Evolutionary conservation across 2,888 invertebrate genomes (phyloP).

Genomic region (Trilocha varians): DNA sequence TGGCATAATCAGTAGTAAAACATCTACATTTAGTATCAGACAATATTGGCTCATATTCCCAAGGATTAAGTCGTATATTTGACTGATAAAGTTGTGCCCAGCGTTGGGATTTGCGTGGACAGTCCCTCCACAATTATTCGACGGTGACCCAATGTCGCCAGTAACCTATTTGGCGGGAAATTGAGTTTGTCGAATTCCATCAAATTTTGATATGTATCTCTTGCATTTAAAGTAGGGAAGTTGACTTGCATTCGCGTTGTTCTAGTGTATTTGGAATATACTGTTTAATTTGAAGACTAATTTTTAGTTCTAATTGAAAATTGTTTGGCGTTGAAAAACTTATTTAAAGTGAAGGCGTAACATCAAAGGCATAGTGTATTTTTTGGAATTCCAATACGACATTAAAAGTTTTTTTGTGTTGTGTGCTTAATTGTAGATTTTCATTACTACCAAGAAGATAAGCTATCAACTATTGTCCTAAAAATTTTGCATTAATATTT

Average conservation of each 20-base stretch:
- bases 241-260: background rate
- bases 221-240: conserved; percentile 57
- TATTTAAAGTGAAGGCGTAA: too few species aligned
- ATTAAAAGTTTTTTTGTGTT: too few species aligned
- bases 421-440: too few species aligned
- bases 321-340: too few species aligned
- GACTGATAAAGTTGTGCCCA: conserved; percentile 6
- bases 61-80: conserved; percentile 17
- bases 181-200: conserved; percentile 70
- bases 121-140: conserved; percentile 58
- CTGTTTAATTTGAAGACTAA: background rate
- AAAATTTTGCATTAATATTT: too few species aligned
- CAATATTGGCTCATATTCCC: conserved; percentile 2
- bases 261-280: background rate
- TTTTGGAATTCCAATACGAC: too few species aligned
- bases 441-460: too few species aligned
- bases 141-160: conserved; percentile 53
- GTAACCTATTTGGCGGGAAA: conserved; percentile 61
- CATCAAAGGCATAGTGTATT: too few species aligned
- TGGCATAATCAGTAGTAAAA: too few species aligned
- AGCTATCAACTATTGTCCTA: too few species aligned
- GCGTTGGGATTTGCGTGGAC: conserved; percentile 38
- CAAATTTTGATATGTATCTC: conserved; percentile 50
- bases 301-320: too few species aligned
- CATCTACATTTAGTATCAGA: background rate